phyloP scores from a whole-genome alignment of 2,888 invertebrate species.

The Sphecodes monilicornis region DNA sequence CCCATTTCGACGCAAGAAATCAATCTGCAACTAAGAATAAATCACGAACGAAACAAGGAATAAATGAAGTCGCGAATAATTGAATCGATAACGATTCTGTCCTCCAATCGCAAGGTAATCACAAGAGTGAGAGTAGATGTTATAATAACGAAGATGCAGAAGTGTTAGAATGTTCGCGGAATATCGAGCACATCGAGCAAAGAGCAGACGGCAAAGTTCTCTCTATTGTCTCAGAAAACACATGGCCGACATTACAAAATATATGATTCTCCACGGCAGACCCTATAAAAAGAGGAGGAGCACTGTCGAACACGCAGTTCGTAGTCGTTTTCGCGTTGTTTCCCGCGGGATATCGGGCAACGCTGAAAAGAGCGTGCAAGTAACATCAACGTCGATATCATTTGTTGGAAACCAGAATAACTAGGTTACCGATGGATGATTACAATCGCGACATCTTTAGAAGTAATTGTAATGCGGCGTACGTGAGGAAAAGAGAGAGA shows the following conservation, averaged over 20 bases:
- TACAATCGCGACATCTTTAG: too few species aligned
- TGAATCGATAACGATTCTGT: background rate
- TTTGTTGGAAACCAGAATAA: too few species aligned
- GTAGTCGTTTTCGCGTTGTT: constrained; percentile 51
- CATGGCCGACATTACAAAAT: constrained; percentile 31
- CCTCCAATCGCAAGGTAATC: background rate
- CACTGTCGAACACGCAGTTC: constrained; percentile 32
- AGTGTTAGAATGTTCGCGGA: background rate
- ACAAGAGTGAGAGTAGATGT: background rate
- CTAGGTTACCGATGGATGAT: too few species aligned
- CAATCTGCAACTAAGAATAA: background rate
- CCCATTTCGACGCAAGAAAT: background rate
- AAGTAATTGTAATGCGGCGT: too few species aligned
- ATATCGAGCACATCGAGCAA: background rate
- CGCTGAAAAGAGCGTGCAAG: constrained; percentile 41
- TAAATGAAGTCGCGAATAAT: background rate
- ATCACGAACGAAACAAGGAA: background rate
- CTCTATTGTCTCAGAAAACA: constrained; percentile 11
- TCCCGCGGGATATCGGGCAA: constrained; percentile 54
- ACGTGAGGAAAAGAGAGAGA: too few species aligned
- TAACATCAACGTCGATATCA: constrained; percentile 61
- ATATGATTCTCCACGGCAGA: constrained; percentile 33
- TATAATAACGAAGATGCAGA: background rate
- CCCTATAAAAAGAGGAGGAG: constrained; percentile 34
- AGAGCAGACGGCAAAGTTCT: background rate